Evolutionary conservation across 2,113 vertebrate genomes (phyloP).

Genomic region (Tamias sibiricus): DNA sequence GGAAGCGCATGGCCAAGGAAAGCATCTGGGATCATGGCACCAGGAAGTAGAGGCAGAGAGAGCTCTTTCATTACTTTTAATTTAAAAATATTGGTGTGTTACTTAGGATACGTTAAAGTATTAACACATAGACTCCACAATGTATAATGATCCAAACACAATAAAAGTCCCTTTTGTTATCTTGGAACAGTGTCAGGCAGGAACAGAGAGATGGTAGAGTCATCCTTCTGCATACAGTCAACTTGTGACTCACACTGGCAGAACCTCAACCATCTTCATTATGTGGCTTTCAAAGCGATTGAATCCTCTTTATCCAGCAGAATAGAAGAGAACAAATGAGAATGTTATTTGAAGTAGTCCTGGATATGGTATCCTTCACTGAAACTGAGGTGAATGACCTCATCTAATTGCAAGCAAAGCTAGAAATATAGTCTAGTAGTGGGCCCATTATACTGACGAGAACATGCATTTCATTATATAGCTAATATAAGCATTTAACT

Average conservation of each 20-base stretch:
- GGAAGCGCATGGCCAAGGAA: no score
- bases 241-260: neutral
- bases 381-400: neutral
- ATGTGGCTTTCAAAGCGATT: neutral
- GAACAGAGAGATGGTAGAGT: accelerated
- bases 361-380: neutral
- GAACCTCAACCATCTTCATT: neutral
- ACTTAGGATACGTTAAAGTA: neutral
- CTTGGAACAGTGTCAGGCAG: neutral
- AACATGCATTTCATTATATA: neutral
- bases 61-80: neutral
- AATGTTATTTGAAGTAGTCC: neutral
- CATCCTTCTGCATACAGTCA: neutral
- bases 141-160: neutral
- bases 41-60: no score
- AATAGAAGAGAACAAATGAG: neutral
- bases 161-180: neutral
- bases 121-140: neutral
- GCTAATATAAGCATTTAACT: neutral
- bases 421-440: neutral
- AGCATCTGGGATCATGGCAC: no score
- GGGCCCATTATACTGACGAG: neutral
- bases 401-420: neutral
- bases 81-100: neutral
- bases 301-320: neutral